These are phyloP conservation scores for Pollenia labialis DNA, from an alignment of 2,888 invertebrate species.

Conservation along the genomic window DNA sequence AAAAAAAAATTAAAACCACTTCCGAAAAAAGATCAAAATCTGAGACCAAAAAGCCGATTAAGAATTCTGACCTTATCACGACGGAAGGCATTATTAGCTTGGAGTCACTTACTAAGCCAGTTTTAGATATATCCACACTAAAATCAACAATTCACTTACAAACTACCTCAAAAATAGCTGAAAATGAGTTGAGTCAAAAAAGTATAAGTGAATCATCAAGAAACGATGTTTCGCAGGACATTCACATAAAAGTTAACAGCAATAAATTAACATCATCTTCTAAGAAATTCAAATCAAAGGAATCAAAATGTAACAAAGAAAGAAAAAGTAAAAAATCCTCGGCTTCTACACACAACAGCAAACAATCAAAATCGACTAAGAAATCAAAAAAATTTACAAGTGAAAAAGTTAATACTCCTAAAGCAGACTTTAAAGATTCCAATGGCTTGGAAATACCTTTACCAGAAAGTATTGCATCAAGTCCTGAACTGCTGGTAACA, in stretches of 20 bases:
- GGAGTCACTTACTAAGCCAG: constrained; percentile 51
- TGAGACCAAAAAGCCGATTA: constrained; percentile 83
- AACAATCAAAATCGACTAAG: constrained; percentile 68
- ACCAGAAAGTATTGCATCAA: not conserved
- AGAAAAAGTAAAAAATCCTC: constrained; percentile 57
- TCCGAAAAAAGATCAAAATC: constrained; percentile 84
- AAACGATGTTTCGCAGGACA: constrained; percentile 22
- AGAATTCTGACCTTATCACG: constrained; percentile 8
- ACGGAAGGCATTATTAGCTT: constrained; percentile 36
- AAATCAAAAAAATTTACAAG: constrained; percentile 37
- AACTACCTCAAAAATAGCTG: constrained; percentile 56
- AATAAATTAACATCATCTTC: constrained; percentile 45
- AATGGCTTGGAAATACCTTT: not conserved
- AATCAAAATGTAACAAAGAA: constrained; percentile 63
- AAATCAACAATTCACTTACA: constrained; percentile 34
- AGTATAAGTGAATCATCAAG: not conserved
- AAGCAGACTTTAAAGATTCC: not conserved
- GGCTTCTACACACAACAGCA: constrained; percentile 27
- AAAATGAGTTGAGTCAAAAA: constrained; percentile 21
- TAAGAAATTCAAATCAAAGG: constrained; percentile 68
- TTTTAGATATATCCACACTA: constrained; percentile 29
- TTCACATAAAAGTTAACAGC: constrained; percentile 16
- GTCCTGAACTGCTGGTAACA: constrained; percentile 71
- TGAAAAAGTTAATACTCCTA: constrained; percentile 10
- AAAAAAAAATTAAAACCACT: constrained; percentile 69